Conservation (phyloP, 2,888 invertebrate species). For the Synanthedon tipuliformis region DNA sequence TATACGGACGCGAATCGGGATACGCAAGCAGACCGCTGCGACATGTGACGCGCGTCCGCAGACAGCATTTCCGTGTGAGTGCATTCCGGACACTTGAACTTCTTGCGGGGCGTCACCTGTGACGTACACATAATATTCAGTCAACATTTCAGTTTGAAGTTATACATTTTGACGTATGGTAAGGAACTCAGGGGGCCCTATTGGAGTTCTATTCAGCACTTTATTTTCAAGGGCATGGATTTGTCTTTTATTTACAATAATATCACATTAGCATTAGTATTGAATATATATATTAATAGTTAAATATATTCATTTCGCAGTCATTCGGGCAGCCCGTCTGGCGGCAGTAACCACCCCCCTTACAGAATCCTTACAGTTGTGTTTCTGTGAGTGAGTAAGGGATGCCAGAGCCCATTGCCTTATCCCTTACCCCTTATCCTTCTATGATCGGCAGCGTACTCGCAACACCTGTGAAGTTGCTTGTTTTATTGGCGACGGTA, state of each 20-base stretch:
- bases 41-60: conserved; percentile 92
- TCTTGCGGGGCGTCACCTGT: conserved; percentile 92
- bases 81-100: conserved; percentile 97
- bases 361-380: no score
- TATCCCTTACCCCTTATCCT: no score
- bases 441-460: no score
- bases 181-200: not conserved
- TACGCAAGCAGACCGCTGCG: conserved; percentile 91
- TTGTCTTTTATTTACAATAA: not conserved
- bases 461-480: no score
- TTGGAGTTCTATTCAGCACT: conserved; percentile 5
- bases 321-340: no score
- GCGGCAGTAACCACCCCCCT: no score
- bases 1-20: conserved; percentile 82
- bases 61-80: conserved; percentile 94
- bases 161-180: no score
- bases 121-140: not conserved
- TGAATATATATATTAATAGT: no score
- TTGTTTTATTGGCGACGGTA: no score
- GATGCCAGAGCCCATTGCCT: no score
- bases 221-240: not conserved
- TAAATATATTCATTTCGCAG: no score
- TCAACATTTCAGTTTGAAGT: not conserved
- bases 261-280: not conserved
- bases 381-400: no score